Evolutionary conservation across 2,797 vertebrate genomes (phyloP), one percentile per base, ranked within the genome.

Genomic region (Bovichtus diacanthus): DNA sequence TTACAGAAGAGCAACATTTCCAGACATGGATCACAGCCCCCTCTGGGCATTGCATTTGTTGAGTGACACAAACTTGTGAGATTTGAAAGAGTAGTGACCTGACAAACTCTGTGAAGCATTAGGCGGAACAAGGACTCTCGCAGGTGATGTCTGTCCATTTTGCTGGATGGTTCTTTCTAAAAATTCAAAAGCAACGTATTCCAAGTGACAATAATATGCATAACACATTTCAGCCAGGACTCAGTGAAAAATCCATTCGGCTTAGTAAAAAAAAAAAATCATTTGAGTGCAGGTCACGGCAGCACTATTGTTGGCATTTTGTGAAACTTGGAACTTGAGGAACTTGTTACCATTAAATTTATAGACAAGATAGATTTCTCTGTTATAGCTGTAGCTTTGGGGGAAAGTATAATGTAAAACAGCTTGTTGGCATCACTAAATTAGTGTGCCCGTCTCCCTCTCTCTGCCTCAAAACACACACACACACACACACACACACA

Each of bases 381-480:
- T 81, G 69, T 83, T 85, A 74, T 73, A 44, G 85, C 79, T 67
- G 62, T 74, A 62, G 90, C 87, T 90, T 83, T 83, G 66, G 82
- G 84, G 75, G 61, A 74, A 72, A 3, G 44, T 81, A 77, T 83
- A 88, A 89, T 86, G 89, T 88, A 80, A 87, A 91, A 90, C 90
- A 88, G 85, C 84, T 87, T 87, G 83, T 86, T 87, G 81, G 88
- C 80, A 78, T 82, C 83, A 70, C 80, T 87, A 82, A 91, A 88
- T 87, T 74, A 89, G 84, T 70, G 60, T 9, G 5, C 63, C 66
- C 34, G 46, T 80, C 84, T 83, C 64, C 55, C 44, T 68, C 66
- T 68, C 65, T 65, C 77, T 69, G 31, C 54, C 73, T 74, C 44
- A 84, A 68, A 85, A n/a, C 43, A 58, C 13, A 64, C 25, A 58